Percentiles rank a stretch among this genome's conserved stretches.
phyloP scores from a whole-genome alignment of 2,113 vertebrate species.

The Ia io region DNA sequence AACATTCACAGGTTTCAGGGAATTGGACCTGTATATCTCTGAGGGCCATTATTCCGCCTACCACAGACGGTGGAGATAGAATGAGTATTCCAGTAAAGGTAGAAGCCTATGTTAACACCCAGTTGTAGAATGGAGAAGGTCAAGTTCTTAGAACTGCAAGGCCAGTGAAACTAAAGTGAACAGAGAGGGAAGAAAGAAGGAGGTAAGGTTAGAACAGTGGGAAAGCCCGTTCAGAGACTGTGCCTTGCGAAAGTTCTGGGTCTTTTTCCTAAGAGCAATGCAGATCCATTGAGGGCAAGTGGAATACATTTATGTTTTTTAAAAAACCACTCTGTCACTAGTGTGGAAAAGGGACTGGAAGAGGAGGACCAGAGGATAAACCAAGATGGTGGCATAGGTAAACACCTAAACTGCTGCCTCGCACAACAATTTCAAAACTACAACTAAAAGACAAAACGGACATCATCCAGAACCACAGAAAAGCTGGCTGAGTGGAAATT shows the following conservation, averaged over 20 bases:
- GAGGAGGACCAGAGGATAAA: background rate
- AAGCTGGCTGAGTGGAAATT: no score
- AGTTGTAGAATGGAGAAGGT: background rate
- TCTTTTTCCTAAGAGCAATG: background rate
- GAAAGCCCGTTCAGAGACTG: background rate
- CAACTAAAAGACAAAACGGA: no score
- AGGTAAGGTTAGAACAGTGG: background rate
- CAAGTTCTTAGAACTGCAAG: background rate
- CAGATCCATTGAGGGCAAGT: background rate
- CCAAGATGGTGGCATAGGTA: no score
- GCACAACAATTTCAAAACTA: no score
- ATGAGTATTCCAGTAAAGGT: background rate
- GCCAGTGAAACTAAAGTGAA: background rate
- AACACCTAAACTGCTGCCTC: no score
- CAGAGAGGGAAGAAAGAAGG: background rate
- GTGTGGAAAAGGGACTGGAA: background rate
- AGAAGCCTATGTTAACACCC: background rate
- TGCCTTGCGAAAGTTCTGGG: fast-evolving
- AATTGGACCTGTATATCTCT: background rate
- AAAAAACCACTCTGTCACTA: background rate
- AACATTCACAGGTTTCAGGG: background rate
- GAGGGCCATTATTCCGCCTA: background rate
- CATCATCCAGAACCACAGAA: no score
- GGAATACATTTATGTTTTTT: background rate
- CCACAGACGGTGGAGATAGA: background rate